Conservation (phyloP, 2,888 invertebrate species). For the Phasia obesa region DNA sequence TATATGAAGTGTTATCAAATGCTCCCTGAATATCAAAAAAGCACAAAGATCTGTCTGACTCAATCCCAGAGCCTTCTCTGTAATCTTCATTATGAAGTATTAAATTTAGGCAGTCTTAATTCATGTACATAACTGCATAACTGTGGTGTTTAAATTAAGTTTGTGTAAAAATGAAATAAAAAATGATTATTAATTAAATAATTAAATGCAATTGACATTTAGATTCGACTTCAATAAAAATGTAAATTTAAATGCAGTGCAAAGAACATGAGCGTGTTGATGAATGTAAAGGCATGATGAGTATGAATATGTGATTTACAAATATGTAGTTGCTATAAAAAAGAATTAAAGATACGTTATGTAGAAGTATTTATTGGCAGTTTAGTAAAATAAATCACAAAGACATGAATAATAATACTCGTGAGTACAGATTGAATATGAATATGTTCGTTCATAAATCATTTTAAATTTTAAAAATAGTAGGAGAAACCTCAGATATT, state of each 20-base stretch:
- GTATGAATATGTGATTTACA: neutral
- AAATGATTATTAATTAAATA: neutral
- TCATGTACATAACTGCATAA: no score
- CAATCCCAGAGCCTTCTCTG: no score
- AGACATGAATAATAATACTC: neutral
- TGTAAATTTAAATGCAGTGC: neutral
- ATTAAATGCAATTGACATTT: neutral
- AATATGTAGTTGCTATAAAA: neutral
- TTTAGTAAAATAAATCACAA: neutral
- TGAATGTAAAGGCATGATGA: neutral
- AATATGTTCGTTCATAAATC: neutral
- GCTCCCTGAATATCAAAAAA: no score
- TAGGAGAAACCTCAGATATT: neutral
- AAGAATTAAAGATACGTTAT: neutral
- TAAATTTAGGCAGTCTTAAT: no score
- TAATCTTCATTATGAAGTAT: no score
- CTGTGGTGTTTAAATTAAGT: no score
- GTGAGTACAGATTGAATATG: neutral
- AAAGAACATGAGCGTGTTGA: neutral
- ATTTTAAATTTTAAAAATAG: neutral
- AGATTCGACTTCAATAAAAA: neutral
- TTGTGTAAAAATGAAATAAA: no score
- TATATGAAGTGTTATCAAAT: no score
- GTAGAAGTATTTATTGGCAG: neutral
- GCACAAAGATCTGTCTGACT: no score